Evolutionary conservation across 2,797 vertebrate genomes (phyloP), one percentile per base, ranked within the genome.

Genomic region (Falco peregrinus): DNA sequence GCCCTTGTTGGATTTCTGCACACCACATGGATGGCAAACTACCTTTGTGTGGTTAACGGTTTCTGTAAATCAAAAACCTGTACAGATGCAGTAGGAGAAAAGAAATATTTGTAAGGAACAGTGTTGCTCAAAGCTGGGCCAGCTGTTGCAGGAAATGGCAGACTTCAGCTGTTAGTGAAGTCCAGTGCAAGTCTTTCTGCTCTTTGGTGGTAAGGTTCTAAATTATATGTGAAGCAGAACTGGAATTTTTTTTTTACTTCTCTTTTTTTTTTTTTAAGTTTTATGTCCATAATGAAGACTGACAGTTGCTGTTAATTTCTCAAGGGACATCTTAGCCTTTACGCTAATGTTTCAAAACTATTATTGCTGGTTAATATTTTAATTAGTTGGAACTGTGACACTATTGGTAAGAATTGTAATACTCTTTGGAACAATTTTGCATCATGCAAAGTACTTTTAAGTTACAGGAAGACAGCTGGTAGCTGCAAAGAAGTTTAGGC

Each of bases 301-400:
- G 87, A 64, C 48, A 77, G 35, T 48, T 90, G 82, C 91, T 96
- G 59, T 71, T 95, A 87, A 94, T 96, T 95, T 97, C 47, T 21
- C 48, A 90, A 86, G 88, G 78, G 71, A 79, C 63, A 78, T 89
- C 37, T 87, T 84, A 50, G 74, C 73, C 86, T 87, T 94, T 75
- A 89, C 6, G 43, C 43, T 48, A 80, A 57, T 39, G 71, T 92
- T 97, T 94, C 85, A 67, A 80, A 90, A 41, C 82, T 68, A 84
- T 43, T 57, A 69, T 56, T 53, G 43, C 63, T 96, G 77, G 45
- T 95, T 92, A 83, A 64, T 86, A 63, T 70, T 53, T 18, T 26
- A 94, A 95, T 80, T 95, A 84, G 59, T 81, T 92, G 47, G n/a
- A 87, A 82, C 57, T 45, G 8, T 85, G 84, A 39, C 84, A 76